phyloP scores from a whole-genome alignment of 2,888 invertebrate genomes.

The Perizoma affinitatum region DNA sequence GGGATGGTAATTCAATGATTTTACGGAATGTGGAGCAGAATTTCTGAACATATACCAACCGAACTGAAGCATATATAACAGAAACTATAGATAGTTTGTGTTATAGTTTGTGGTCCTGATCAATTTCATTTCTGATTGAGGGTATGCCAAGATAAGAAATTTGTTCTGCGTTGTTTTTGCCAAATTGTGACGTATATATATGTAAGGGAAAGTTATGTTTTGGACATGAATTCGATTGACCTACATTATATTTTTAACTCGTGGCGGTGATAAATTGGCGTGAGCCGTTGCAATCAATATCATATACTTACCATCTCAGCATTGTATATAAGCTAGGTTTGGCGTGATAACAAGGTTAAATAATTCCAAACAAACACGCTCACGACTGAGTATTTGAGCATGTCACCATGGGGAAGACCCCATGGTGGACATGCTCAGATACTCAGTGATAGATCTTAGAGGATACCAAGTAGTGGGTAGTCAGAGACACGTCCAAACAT shows the following conservation, averaged over 20 bases:
- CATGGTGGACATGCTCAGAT: no score
- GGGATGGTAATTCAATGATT: slow-evolving; percentile 52
- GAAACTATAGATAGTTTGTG: slow-evolving; percentile 7
- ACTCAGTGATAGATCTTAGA: no score
- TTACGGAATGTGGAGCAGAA: slow-evolving; percentile 35
- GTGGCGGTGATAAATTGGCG: slow-evolving; percentile 10
- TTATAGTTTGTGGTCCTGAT: slow-evolving; percentile 26
- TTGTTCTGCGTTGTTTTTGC: slow-evolving; percentile 28
- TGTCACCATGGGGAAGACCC: no score
- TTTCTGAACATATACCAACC: slow-evolving; percentile 4
- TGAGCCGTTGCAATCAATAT: slow-evolving; percentile 1
- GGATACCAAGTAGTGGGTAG: no score
- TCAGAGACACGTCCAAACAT: no score
- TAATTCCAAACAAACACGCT: no score
- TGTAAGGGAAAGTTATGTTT: slow-evolving; percentile 9
- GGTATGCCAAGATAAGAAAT: slow-evolving; percentile 22
- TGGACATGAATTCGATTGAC: slow-evolving; percentile 28
- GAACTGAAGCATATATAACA: not conserved
- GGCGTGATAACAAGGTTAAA: no score
- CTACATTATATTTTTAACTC: slow-evolving; percentile 21
- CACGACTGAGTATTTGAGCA: no score
- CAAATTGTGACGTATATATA: slow-evolving; percentile 11
- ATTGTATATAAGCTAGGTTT: no score
- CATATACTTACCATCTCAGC: no score
- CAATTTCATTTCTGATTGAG: slow-evolving; percentile 30